Conservation (phyloP, 2,888 invertebrate genomes). For the Aspidiotus destructor region DNA sequence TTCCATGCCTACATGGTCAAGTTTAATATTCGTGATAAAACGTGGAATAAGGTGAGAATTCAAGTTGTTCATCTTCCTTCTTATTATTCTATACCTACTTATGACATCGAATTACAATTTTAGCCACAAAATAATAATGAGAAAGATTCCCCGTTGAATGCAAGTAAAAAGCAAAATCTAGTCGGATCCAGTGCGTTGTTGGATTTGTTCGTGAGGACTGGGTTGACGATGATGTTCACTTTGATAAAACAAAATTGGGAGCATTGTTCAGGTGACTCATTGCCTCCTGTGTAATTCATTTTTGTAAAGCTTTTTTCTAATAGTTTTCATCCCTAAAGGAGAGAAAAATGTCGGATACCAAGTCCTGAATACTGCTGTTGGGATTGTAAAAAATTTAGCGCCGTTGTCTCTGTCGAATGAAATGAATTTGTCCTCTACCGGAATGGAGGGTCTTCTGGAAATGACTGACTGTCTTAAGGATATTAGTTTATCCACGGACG, state of each 20-base stretch:
- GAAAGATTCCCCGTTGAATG: slow-evolving; percentile 18
- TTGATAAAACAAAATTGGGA: slow-evolving; percentile 53
- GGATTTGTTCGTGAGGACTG: slow-evolving; percentile 54
- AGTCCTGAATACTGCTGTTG: slow-evolving; percentile 50
- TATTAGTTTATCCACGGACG: slow-evolving; percentile 15
- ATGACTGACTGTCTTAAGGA: slow-evolving; percentile 47
- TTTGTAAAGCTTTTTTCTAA: too few species aligned
- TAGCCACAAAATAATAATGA: slow-evolving; percentile 18
- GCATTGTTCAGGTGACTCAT: slow-evolving; percentile 33
- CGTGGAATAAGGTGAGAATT: slow-evolving; percentile 34
- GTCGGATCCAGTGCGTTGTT: slow-evolving; percentile 48
- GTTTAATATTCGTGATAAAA: slow-evolving; percentile 47
- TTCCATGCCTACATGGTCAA: slow-evolving; percentile 49
- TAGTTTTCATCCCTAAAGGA: slow-evolving; percentile 35
- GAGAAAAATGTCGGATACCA: slow-evolving; percentile 49
- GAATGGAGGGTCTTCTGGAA: slow-evolving; percentile 48
- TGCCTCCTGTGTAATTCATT: too few species aligned
- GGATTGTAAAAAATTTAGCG: slow-evolving; percentile 49
- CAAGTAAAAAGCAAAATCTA: slow-evolving; percentile 28
- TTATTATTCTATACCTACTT: neutral
- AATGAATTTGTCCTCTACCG: slow-evolving; percentile 48
- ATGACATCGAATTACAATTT: neutral
- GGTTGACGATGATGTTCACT: slow-evolving; percentile 51
- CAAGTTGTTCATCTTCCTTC: neutral
- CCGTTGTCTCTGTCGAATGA: slow-evolving; percentile 53